These are phyloP conservation scores for Meteorus sp. DNA, from an alignment of 1,140 invertebrate species.

Conservation along the genomic window DNA sequence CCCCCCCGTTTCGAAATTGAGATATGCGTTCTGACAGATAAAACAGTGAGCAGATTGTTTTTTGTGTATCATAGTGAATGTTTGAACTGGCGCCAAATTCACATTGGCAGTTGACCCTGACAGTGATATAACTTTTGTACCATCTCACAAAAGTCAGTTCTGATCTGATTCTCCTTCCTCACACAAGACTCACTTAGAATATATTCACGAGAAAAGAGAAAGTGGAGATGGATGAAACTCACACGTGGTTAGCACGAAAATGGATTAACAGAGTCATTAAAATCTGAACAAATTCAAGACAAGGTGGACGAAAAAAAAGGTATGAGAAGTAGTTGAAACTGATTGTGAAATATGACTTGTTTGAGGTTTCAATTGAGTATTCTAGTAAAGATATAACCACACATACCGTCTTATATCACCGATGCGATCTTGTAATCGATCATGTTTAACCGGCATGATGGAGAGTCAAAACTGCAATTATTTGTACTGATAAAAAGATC, in stretches of 20 bases:
- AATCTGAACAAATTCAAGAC: too few relatives aligned
- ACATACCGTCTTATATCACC: conserved; percentile 38
- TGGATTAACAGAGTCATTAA: too few relatives aligned
- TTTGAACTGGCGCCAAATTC: conserved; percentile 37
- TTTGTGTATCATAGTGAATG: conserved; percentile 7
- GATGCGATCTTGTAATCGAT: conserved; percentile 41
- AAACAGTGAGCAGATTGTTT: neutral
- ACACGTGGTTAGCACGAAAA: too few relatives aligned
- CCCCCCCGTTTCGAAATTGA: neutral
- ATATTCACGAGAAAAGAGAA: too few relatives aligned
- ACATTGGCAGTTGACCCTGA: conserved; percentile 39
- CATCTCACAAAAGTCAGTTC: conserved; percentile 13
- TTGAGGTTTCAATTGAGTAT: neutral
- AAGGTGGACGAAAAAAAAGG: too few relatives aligned
- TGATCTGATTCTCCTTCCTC: conserved; percentile 19
- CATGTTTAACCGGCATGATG: conserved; percentile 36
- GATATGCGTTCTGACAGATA: neutral
- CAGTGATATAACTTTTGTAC: conserved; percentile 35
- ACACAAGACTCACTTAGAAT: too few relatives aligned
- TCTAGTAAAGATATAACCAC: conserved; percentile 4
- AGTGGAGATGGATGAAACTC: too few relatives aligned
- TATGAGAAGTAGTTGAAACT: too few relatives aligned
- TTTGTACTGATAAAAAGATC: conserved; percentile 29
- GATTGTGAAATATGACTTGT: neutral
- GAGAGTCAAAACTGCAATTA: too few relatives aligned